Percentiles rank a stretch among this genome's conserved stretches.
phyloP scores from a whole-genome alignment of 1,140 invertebrate species.

The Paralvinella palmiformis region DNA sequence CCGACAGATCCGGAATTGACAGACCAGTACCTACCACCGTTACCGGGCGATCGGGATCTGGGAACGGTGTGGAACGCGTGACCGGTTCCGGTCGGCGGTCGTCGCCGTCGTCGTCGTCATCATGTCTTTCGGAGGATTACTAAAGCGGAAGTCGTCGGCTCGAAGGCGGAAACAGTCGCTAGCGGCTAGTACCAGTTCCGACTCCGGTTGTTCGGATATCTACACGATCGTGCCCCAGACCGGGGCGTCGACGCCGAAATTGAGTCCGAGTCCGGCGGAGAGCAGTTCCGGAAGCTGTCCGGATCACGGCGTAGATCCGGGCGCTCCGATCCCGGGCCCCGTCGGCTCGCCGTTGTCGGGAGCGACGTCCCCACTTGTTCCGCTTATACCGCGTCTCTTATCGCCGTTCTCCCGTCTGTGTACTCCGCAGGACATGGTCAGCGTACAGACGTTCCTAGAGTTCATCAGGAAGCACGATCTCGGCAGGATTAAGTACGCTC shows the following conservation, averaged over 20 bases:
- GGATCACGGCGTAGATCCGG: neutral
- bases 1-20: too few species aligned
- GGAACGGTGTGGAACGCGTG: too few species aligned
- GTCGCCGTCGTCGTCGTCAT: neutral
- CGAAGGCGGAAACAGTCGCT: too few species aligned
- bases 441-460: conserved; percentile 16
- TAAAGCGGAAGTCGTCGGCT: too few species aligned
- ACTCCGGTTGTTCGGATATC: neutral
- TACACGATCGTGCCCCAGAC: neutral
- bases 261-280: neutral
- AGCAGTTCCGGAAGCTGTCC: neutral
- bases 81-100: too few species aligned
- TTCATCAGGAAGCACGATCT: conserved; percentile 18
- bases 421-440: conserved; percentile 18
- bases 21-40: too few species aligned
- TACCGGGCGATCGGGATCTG: too few species aligned
- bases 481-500: conserved; percentile 16
- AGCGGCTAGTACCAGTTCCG: conserved; percentile 6
- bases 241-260: neutral
- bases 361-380: neutral
- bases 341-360: neutral
- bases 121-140: neutral
- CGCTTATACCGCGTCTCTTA: neutral
- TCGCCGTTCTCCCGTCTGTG: conserved; percentile 1
- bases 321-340: neutral